phyloP scores from a whole-genome alignment of 2,888 invertebrate species.

The Temnothorax rugatulus region DNA sequence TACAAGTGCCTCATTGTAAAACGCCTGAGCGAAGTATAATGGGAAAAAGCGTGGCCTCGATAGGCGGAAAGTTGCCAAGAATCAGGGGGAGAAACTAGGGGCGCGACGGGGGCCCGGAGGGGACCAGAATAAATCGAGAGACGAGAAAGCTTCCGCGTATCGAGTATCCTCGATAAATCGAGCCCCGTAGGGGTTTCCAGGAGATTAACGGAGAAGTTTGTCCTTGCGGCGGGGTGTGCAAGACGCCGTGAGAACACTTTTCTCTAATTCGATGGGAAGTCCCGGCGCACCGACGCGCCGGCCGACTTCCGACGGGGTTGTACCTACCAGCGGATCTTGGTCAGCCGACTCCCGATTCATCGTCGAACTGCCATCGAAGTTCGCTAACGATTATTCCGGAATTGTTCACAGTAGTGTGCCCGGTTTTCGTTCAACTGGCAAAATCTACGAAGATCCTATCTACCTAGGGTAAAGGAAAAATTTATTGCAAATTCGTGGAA shows the following conservation, averaged over 20 bases:
- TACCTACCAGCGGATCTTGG: conserved; percentile 70
- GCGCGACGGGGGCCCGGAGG: not conserved
- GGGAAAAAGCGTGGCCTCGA: conserved; percentile 37
- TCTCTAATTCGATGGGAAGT: conserved; percentile 82
- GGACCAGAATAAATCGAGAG: conserved; percentile 69
- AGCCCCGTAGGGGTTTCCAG: conserved; percentile 75
- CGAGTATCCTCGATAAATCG: conserved; percentile 75
- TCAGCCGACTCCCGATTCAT: conserved; percentile 71
- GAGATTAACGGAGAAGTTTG: conserved; percentile 81
- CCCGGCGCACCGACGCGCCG: conserved; percentile 68
- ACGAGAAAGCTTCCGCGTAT: conserved; percentile 70
- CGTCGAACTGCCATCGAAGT: conserved; percentile 62
- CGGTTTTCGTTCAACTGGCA: not conserved
- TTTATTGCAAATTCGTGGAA: not conserved
- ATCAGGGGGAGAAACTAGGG: not conserved
- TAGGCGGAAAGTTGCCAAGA: conserved; percentile 48
- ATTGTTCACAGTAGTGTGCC: conserved; percentile 20
- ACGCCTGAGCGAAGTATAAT: conserved; percentile 64
- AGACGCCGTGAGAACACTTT: conserved; percentile 79
- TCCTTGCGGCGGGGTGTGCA: conserved; percentile 71
- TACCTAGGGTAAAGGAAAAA: not conserved
- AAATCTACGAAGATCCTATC: not conserved
- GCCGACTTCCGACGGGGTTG: conserved; percentile 67
- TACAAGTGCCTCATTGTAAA: conserved; percentile 62
- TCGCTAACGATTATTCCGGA: conserved; percentile 66